Evolutionary conservation across 1,140 invertebrate species (phyloP).

Genomic region (Cataglyphis hispanica): DNA sequence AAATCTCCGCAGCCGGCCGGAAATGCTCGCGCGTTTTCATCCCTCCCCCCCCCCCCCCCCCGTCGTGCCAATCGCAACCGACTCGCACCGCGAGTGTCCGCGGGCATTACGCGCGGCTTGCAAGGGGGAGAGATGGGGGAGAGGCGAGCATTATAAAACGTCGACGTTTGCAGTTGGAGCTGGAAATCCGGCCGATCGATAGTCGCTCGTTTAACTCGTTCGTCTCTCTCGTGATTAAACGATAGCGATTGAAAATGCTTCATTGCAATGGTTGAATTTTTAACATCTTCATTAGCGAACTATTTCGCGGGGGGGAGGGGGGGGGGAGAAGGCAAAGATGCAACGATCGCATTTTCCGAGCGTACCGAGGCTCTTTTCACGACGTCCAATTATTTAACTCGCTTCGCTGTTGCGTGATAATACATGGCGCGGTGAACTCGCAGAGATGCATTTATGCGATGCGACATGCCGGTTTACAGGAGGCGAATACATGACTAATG

Average conservation of each 20-base stretch:
- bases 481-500: background rate
- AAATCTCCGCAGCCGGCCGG: constrained; percentile 27
- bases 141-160: background rate
- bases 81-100: background rate
- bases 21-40: constrained; percentile 25
- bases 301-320: too few species aligned
- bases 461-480: constrained; percentile 16
- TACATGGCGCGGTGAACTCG: background rate
- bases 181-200: constrained; percentile 16
- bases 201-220: background rate
- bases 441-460: constrained; percentile 25
- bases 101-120: too few species aligned
- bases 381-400: constrained; percentile 12
- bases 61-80: background rate
- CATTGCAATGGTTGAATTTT: background rate
- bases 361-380: background rate
- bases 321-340: background rate
- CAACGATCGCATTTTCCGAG: background rate
- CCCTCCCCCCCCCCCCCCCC: too few species aligned
- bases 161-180: background rate
- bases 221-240: constrained; percentile 1
- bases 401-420: constrained; percentile 17
- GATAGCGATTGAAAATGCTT: background rate
- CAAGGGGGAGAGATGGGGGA: too few species aligned
- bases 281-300: background rate